A percentile compares a stretch with the other conserved stretches of the same genome.
phyloP scores from a whole-genome alignment of 2,797 vertebrate species.

The Glyptemys insculpta region DNA sequence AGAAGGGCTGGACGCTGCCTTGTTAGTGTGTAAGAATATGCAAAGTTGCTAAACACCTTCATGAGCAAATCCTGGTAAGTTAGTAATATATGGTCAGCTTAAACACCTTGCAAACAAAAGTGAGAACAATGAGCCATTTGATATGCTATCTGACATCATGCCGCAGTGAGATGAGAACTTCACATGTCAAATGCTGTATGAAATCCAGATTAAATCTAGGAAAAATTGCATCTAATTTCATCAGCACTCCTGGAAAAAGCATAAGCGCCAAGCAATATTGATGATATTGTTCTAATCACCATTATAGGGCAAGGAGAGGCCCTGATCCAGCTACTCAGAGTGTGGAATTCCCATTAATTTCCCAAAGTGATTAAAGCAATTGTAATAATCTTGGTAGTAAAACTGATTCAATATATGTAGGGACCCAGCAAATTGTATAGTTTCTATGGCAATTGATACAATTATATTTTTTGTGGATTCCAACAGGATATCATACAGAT shows the following conservation, averaged over 20 bases:
- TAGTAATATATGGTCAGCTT: neutral
- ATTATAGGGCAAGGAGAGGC: neutral
- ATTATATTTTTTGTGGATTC: neutral
- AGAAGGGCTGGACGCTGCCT: neutral
- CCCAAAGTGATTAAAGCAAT: neutral
- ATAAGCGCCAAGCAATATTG: neutral
- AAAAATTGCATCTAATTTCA: neutral
- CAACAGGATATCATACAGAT: neutral
- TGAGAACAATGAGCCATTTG: neutral
- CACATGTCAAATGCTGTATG: fast-evolving
- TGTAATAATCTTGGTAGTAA: neutral
- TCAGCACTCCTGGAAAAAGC: neutral
- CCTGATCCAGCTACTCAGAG: neutral
- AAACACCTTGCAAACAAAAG: neutral
- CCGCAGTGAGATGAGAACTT: neutral
- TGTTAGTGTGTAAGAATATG: neutral
- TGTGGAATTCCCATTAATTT: neutral
- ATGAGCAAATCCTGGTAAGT: neutral
- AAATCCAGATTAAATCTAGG: neutral
- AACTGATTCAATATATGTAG: neutral
- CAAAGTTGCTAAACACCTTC: neutral
- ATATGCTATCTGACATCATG: neutral
- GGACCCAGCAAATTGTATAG: neutral
- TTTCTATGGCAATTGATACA: neutral
- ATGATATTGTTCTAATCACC: neutral